Conservation (phyloP, 2,113 vertebrate genomes). For the Heterocephalus glaber region DNA sequence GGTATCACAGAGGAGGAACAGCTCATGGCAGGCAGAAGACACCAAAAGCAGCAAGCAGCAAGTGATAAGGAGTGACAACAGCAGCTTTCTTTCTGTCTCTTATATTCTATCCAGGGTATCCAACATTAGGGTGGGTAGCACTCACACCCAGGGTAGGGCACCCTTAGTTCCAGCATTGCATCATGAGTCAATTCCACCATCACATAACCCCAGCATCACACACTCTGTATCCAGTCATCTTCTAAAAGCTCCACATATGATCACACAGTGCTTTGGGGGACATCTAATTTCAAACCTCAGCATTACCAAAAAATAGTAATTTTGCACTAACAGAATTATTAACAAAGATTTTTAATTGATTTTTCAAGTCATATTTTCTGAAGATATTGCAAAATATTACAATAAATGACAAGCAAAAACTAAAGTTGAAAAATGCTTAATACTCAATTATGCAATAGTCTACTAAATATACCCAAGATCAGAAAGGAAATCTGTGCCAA, state of each 20-base stretch:
- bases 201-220: not conserved
- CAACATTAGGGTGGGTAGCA: not conserved
- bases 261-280: not conserved
- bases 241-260: not conserved
- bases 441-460: not conserved
- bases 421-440: not conserved
- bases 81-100: not conserved
- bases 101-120: not conserved
- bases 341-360: not conserved
- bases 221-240: not conserved
- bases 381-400: not conserved
- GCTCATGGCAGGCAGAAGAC: not conserved
- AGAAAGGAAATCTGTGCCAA: not conserved
- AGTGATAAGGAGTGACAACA: not conserved
- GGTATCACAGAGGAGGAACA: not conserved
- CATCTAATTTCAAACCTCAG: not conserved
- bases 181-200: not conserved
- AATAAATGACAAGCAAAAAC: not conserved
- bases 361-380: not conserved
- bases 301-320: not conserved
- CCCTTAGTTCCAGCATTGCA: not conserved
- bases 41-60: not conserved
- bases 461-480: not conserved
- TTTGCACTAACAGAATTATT: not conserved
- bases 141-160: not conserved